phyloP scores from a whole-genome alignment of 2,113 vertebrate genomes.

The Dipodomys merriami region DNA sequence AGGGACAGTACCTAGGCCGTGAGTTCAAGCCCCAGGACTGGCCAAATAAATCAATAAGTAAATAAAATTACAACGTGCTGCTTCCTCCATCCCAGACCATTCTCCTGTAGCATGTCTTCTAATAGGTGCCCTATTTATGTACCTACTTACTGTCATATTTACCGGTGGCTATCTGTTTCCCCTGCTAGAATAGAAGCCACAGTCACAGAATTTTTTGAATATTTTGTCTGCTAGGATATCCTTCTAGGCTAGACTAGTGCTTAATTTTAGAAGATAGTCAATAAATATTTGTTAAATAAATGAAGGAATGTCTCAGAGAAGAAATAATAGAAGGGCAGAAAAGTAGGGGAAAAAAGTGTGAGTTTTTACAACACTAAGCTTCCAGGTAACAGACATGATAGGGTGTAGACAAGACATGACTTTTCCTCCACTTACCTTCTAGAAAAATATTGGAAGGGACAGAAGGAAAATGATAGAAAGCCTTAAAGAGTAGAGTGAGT shows the following conservation, averaged over 20 bases:
- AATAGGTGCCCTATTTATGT: rapidly evolving
- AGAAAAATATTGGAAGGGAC: neutral
- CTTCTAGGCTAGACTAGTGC: neutral
- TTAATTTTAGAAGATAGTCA: neutral
- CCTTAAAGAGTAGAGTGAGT: neutral
- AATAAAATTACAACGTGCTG: no score
- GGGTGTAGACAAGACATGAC: neutral
- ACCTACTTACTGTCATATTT: neutral
- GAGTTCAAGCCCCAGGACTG: no score
- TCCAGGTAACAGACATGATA: neutral
- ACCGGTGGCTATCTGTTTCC: neutral
- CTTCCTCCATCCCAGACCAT: neutral
- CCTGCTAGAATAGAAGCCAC: neutral
- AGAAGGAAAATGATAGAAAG: neutral
- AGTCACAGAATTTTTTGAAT: neutral
- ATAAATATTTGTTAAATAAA: neutral
- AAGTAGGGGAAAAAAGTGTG: no score
- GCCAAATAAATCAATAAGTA: no score
- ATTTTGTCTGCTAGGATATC: neutral
- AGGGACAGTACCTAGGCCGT: no score
- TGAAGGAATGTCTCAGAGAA: no score
- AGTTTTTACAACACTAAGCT: neutral
- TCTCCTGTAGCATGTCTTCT: neutral
- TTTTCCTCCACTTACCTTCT: neutral
- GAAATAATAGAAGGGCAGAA: no score